Evolutionary conservation across 2,888 invertebrate species (phyloP).

Genomic region (Ditula angustiorana): DNA sequence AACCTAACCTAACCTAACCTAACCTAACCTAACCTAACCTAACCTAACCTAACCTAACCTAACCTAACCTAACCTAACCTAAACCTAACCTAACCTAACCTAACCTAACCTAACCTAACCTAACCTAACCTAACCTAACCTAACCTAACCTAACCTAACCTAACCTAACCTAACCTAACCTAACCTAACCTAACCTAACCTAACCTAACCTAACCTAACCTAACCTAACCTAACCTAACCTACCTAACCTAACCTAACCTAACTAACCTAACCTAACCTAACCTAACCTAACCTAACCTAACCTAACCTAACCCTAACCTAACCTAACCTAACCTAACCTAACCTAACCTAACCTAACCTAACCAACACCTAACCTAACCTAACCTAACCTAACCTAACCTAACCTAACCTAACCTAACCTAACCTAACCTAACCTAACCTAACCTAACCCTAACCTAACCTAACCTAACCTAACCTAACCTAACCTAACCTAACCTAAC

Average conservation of each 20-base stretch:
- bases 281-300: slow-evolving; percentile 35
- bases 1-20: slow-evolving; percentile 38
- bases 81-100: slow-evolving; percentile 39
- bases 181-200: slow-evolving; percentile 42
- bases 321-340: slow-evolving; percentile 39
- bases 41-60: slow-evolving; percentile 40
- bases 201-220: slow-evolving; percentile 39
- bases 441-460: slow-evolving; percentile 18
- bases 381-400: slow-evolving; percentile 35
- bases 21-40: slow-evolving; percentile 36
- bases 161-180: slow-evolving; percentile 15
- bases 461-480: neutral
- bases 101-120: slow-evolving; percentile 37
- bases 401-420: slow-evolving; percentile 34
- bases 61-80: slow-evolving; percentile 35
- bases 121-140: slow-evolving; percentile 39
- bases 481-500: slow-evolving; percentile 36
- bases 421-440: slow-evolving; percentile 35
- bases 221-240: slow-evolving; percentile 39
- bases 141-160: slow-evolving; percentile 32
- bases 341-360: slow-evolving; percentile 39
- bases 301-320: slow-evolving; percentile 37
- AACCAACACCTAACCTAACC: slow-evolving; percentile 35
- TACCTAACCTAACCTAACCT: slow-evolving; percentile 39
- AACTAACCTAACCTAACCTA: slow-evolving; percentile 36